Conservation (phyloP, 1,140 invertebrate genomes). For the Drosophila varians region DNA sequence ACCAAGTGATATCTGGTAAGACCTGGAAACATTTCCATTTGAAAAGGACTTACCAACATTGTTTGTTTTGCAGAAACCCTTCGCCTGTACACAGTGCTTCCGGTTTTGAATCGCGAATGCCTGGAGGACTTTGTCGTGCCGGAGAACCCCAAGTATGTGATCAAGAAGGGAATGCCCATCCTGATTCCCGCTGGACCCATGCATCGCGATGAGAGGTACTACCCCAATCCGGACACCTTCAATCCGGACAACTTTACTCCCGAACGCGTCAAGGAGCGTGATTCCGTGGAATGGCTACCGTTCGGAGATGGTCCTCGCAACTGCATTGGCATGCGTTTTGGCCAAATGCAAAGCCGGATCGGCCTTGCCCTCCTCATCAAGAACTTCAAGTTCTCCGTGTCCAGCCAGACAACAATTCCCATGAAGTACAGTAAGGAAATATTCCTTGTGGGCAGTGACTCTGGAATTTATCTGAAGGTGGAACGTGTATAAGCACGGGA, state of each 20-base stretch:
- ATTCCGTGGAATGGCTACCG: slow-evolving; percentile 85
- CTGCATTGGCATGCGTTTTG: slow-evolving; percentile 86
- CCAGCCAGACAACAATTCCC: slow-evolving; percentile 70
- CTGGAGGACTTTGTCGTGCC: slow-evolving; percentile 82
- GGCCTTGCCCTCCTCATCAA: slow-evolving; percentile 83
- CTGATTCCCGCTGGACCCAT: slow-evolving; percentile 65
- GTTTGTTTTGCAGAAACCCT: slow-evolving; percentile 61
- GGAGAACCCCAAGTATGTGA: slow-evolving; percentile 69
- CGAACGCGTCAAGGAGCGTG: slow-evolving; percentile 84
- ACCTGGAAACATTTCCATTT: too few relatives aligned
- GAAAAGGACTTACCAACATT: neutral
- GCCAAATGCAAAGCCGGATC: slow-evolving; percentile 86
- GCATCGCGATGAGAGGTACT: slow-evolving; percentile 84
- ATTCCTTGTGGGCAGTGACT: slow-evolving; percentile 50
- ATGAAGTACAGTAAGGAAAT: slow-evolving; percentile 44
- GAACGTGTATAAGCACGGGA: slow-evolving; percentile 39
- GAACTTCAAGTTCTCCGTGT: slow-evolving; percentile 72
- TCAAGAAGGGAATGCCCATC: slow-evolving; percentile 65
- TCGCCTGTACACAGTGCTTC: slow-evolving; percentile 74
- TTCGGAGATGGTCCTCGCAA: slow-evolving; percentile 85
- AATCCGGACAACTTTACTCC: slow-evolving; percentile 88
- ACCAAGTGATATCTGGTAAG: slow-evolving; percentile 84
- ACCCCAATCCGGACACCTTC: slow-evolving; percentile 87
- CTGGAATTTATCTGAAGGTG: slow-evolving; percentile 61
- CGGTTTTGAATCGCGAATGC: slow-evolving; percentile 84